Base-by-base conservation (phyloP, 2,797 vertebrate species). In the Sparidentex hasta region DNA sequence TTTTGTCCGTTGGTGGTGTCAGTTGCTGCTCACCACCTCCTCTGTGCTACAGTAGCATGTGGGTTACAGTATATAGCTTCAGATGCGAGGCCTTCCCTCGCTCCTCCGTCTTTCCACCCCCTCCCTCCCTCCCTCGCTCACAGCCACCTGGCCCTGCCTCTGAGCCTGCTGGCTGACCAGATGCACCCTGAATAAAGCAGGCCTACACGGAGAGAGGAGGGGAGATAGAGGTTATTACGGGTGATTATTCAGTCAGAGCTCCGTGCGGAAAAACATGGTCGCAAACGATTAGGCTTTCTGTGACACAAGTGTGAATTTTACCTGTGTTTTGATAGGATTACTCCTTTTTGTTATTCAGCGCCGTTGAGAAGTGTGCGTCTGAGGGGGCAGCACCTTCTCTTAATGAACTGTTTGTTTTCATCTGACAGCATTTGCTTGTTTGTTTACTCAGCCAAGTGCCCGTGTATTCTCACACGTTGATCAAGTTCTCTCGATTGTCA, bases 141-240 rank as follows among this genome's bases (percentile, higher is more conserved):
- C 81, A 75, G 81, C 91, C 93, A 94, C 93, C 92, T 94, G 93
- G 94, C 83, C 83, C 76, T 93, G 82, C 84, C 88, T 93, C 80
- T 84, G 90, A 92, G 92, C 92, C 91, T 91, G 93, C 93, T 92
- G 93, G 90, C 90, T 90, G 90, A 93, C 94, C 93, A 94, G 94
- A 94, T 94, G 94, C 91, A 93, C 91, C 59, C 88, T 93, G 91
- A 93, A 93, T 91, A 83, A 87, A 93, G 82, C 83, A 58, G 66
- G 73, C 85, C 70, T 74, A 16, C 56, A 57, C 64, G 74, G 79
- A 74, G 80, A 83, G 72, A 76, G 79, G 80, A 80, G 65, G 66
- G 79, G 75, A 87, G 71, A 66, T 83, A 51, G 74, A 84, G 83
- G 85, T 86, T 90, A 74, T 87, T 83, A 87, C 58, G 81, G 76